Conservation (phyloP, 2,113 vertebrate genomes). For the Pipa parva region DNA sequence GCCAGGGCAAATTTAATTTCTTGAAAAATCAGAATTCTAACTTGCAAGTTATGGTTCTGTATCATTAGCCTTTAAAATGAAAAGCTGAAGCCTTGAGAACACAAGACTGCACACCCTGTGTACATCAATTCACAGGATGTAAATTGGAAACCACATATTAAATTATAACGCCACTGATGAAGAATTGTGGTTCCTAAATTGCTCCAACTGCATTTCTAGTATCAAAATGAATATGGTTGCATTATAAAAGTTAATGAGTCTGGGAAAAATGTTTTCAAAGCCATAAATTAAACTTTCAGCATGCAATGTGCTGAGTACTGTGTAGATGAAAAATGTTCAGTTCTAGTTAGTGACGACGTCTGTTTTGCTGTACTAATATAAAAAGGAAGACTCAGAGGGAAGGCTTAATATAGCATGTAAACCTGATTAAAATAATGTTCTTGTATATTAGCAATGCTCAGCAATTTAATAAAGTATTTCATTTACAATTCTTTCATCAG, state of each 20-base stretch:
- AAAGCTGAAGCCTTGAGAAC: too few species aligned
- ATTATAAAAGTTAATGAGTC: conserved; percentile 37
- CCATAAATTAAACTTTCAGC: conserved; percentile 34
- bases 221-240: conserved; percentile 22
- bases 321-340: conserved; percentile 23
- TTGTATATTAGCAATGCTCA: background rate
- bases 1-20: too few species aligned
- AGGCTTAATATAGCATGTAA: background rate
- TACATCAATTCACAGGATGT: background rate
- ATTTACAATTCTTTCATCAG: too few species aligned
- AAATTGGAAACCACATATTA: conserved; percentile 25
- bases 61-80: too few species aligned
- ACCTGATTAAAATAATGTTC: background rate
- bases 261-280: conserved; percentile 31
- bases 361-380: background rate
- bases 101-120: background rate
- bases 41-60: too few species aligned
- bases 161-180: conserved; percentile 32
- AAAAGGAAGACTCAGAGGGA: background rate
- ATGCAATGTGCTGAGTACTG: conserved; percentile 16
- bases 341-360: conserved; percentile 6
- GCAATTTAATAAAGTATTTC: too few species aligned
- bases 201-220: conserved; percentile 29
- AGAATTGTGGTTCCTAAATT: conserved; percentile 32
- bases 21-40: too few species aligned